These are phyloP conservation scores for Phymanthus crucifer DNA, from an alignment of 92 coral and sea anemone genomes.

Conservation along the genomic window DNA sequence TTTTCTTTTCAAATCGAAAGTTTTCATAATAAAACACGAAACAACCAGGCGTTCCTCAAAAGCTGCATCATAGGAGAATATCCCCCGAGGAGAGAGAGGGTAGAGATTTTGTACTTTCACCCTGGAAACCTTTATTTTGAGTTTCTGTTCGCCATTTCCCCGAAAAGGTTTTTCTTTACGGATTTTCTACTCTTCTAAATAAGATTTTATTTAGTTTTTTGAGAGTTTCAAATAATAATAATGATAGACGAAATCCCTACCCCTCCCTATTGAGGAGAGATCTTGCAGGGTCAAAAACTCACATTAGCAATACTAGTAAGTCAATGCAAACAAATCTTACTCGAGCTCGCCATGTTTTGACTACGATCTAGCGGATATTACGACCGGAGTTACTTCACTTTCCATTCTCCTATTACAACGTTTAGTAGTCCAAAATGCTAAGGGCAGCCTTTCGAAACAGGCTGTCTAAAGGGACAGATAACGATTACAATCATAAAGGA, in stretches of 20 bases:
- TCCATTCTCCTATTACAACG: background rate
- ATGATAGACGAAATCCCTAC: background rate
- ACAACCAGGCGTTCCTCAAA: slow-evolving; percentile 26
- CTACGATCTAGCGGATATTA: background rate
- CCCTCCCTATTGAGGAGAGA: background rate
- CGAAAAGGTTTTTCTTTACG: background rate
- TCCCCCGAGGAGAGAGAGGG: background rate
- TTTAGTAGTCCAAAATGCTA: background rate
- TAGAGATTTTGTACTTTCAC: background rate
- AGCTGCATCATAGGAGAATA: slow-evolving; percentile 10
- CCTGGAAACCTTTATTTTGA: background rate
- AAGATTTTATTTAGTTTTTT: background rate
- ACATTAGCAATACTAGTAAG: no score
- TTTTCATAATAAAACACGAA: slow-evolving; percentile 5
- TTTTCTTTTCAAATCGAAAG: slow-evolving; percentile 1
- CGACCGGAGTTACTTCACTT: background rate
- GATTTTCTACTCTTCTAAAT: background rate
- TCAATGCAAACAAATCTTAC: no score
- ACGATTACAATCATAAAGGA: background rate
- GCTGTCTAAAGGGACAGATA: background rate
- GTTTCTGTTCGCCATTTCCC: background rate
- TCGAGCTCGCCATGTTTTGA: no score
- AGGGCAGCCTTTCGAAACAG: slow-evolving; percentile 4
- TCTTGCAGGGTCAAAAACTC: background rate
- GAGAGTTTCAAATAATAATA: background rate